Base-by-base conservation (phyloP, 2,888 invertebrate genomes). In the Idaea biselata region DNA sequence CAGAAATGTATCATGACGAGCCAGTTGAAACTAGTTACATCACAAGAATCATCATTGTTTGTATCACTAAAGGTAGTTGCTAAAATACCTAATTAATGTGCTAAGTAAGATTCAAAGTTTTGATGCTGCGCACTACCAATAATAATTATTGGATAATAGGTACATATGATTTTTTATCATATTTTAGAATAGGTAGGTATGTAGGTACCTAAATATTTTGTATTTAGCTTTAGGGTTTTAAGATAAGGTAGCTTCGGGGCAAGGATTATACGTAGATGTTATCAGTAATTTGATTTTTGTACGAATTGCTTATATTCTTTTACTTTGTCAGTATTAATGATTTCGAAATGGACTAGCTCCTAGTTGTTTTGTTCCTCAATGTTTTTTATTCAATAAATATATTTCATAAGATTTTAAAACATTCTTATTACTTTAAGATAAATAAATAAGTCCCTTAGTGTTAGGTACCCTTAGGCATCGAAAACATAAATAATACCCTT, bases 291-390 rank as follows among this genome's bases (percentile, higher is more conserved):
- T 14, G 44, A 44, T 44, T 44, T 14, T 44, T 44, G 44, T 14
- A 44, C 44, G 44, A 61, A 63, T 63, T 44, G 58, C 53, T 25
- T 58, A 31, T 65, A 61, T 58, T 57, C n/a, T n/a, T 59, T 54
- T 61, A 31, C 53, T 59, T 55, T 57, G 66, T 61, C 76, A 79
- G 76, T 79, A 79, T 78, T 78, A 73, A 64, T 66, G 58, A 69
- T 59, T 65, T 71, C 62, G 64, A 71, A 71, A 73, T 58, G 60
- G 54, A 60, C 63, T 67, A 60, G 63, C 59, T 55, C 66, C 58
- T 61, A 60, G 63, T 55, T 68, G 33, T 65, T 31, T 62, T 67
- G 64, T 74, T 64, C 63, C 62, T 67, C 44, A 44, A 44, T 44
- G 44, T 44, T 44, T 44, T 8, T 44, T 8, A 11, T 44, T 44